Conservation (phyloP, 2,888 invertebrate genomes). For the Pegoplata infirma region DNA sequence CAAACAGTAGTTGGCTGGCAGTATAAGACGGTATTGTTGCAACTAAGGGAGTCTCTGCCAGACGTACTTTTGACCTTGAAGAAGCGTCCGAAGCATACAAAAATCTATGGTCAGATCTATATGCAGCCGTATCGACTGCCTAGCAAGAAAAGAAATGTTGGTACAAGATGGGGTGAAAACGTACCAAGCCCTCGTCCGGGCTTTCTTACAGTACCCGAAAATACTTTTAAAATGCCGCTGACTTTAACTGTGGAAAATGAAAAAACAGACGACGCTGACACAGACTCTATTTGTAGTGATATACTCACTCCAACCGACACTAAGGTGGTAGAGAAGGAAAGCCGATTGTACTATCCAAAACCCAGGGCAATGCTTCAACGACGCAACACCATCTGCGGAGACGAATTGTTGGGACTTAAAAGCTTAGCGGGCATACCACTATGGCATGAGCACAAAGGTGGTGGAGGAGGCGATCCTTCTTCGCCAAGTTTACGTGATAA, state of each 20-base stretch:
- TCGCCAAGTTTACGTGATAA: constrained; percentile 85
- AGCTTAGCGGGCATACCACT: constrained; percentile 79
- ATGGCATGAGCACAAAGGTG: constrained; percentile 85
- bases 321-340: constrained; percentile 75
- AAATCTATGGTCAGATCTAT: constrained; percentile 85
- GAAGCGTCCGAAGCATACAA: constrained; percentile 89
- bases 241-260: constrained; percentile 77
- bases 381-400: constrained; percentile 92
- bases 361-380: constrained; percentile 87
- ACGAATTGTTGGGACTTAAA: constrained; percentile 81
- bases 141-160: constrained; percentile 83
- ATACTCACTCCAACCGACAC: constrained; percentile 79
- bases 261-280: constrained; percentile 69
- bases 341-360: constrained; percentile 85
- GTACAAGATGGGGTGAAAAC: constrained; percentile 84
- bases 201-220: constrained; percentile 78
- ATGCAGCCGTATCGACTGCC: constrained; percentile 85
- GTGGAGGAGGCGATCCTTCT: constrained; percentile 73
- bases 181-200: constrained; percentile 83
- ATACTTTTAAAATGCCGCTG: constrained; percentile 77
- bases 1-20: constrained; percentile 90
- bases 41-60: constrained; percentile 87
- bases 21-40: constrained; percentile 85
- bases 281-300: constrained; percentile 81
- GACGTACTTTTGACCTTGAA: constrained; percentile 90